phyloP scores from a whole-genome alignment of 2,797 vertebrate species.

The Moxostoma hubbsi region DNA sequence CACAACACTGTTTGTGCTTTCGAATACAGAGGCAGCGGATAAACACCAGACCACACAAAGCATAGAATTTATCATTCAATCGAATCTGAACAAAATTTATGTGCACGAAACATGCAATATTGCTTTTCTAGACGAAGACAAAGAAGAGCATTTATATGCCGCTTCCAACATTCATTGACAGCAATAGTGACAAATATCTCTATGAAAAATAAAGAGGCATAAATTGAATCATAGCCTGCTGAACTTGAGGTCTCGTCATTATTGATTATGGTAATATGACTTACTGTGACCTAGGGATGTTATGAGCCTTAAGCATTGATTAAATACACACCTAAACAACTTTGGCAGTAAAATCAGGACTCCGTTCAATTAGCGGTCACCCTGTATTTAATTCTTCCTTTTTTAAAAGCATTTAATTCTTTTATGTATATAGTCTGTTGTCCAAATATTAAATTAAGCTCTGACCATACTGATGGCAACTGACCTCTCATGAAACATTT shows the following conservation, averaged over 20 bases:
- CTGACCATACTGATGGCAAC: slow-evolving; percentile 76
- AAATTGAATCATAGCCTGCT: slow-evolving; percentile 65
- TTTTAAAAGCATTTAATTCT: slow-evolving; percentile 68
- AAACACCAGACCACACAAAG: slow-evolving; percentile 28
- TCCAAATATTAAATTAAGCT: slow-evolving; percentile 86
- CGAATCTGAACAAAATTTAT: not conserved
- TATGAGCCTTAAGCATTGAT: slow-evolving; percentile 78
- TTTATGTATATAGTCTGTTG: slow-evolving; percentile 62
- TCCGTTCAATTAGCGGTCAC: slow-evolving; percentile 67
- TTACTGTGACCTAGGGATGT: slow-evolving; percentile 60
- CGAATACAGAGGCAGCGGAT: not conserved
- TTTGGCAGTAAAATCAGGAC: slow-evolving; percentile 71
- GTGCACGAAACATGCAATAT: not conserved
- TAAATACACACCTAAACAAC: slow-evolving; percentile 73
- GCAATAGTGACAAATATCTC: slow-evolving; percentile 69
- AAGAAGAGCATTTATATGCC: slow-evolving; percentile 20
- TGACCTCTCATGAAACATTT: slow-evolving; percentile 80
- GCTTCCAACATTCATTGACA: slow-evolving; percentile 59
- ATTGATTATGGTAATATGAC: slow-evolving; percentile 75
- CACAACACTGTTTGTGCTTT: slow-evolving; percentile 14
- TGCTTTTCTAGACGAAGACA: not conserved
- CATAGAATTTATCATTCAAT: not conserved
- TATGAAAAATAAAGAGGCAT: slow-evolving; percentile 68
- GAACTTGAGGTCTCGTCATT: slow-evolving; percentile 71
- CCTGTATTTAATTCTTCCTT: slow-evolving; percentile 50